A percentile compares a stretch with the other conserved stretches of the same genome.
Evolutionary conservation across 1,140 invertebrate species (phyloP).

Genomic region (Pseudomyrmex cubaensis): DNA sequence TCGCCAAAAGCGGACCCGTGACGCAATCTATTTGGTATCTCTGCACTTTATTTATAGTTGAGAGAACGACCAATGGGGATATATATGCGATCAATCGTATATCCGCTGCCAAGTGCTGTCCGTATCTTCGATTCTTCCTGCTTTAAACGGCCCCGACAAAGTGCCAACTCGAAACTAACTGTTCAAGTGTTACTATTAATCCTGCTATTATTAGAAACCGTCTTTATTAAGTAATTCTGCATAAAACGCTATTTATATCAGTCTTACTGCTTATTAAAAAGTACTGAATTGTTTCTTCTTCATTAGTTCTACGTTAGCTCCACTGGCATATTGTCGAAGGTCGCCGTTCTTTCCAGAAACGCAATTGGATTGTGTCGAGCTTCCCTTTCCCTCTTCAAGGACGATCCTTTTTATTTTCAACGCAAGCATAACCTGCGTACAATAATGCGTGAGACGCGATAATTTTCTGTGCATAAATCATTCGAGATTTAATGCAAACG

Average conservation of each 20-base stretch:
- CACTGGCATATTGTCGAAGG: constrained; percentile 17
- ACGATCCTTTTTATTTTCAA: constrained; percentile 63
- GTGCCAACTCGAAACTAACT: constrained; percentile 50
- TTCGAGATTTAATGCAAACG: constrained; percentile 58
- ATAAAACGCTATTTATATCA: background rate
- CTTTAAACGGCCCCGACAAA: constrained; percentile 63
- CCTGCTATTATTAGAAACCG: constrained; percentile 23
- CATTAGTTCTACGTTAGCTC: background rate
- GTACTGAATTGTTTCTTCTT: background rate
- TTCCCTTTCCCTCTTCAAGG: constrained; percentile 76
- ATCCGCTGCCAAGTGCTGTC: constrained; percentile 76
- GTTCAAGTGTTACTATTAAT: constrained; percentile 49
- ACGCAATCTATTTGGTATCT: constrained; percentile 73
- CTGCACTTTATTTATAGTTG: constrained; percentile 81
- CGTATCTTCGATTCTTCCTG: constrained; percentile 61
- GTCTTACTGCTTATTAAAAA: background rate
- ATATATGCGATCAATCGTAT: constrained; percentile 81
- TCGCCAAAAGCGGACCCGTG: constrained; percentile 75
- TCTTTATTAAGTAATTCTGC: background rate
- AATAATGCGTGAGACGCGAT: constrained; percentile 62
- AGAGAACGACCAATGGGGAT: constrained; percentile 80
- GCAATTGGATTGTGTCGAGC: constrained; percentile 56
- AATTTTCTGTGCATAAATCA: constrained; percentile 64
- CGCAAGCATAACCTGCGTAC: constrained; percentile 61
- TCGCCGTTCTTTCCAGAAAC: constrained; percentile 61